A percentile compares a stretch with the other conserved stretches of the same genome.
Evolutionary conservation across 2,797 vertebrate species (phyloP).

Genomic region (Lithobates sylvaticus): DNA sequence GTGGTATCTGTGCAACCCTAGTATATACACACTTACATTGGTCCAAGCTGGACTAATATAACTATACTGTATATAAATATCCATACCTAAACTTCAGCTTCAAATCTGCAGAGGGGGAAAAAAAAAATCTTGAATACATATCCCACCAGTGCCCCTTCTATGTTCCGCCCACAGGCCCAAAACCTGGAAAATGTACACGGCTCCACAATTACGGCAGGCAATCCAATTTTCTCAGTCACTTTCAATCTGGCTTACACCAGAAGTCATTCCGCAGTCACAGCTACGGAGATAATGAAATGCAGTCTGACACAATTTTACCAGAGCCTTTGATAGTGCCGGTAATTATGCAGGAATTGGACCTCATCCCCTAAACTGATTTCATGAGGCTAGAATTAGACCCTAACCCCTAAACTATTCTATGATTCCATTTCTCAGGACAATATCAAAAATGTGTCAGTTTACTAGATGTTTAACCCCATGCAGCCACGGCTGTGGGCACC

Average conservation of each 20-base stretch:
- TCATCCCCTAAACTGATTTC: constrained; percentile 19
- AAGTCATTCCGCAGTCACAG: neutral
- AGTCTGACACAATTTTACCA: constrained; percentile 19
- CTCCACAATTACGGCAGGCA: constrained; percentile 1
- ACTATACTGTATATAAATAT: too few relatives aligned
- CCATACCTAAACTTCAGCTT: too few relatives aligned
- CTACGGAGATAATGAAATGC: neutral
- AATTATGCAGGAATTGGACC: constrained; percentile 40
- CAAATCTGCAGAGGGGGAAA: too few relatives aligned
- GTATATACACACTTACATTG: too few relatives aligned
- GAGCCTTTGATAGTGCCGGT: constrained; percentile 5
- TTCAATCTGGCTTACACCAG: constrained; percentile 9
- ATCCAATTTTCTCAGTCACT: constrained; percentile 8
- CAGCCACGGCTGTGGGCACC: neutral
- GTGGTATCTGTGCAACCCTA: too few relatives aligned
- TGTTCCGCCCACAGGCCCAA: neutral
- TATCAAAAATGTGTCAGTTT: constrained; percentile 4
- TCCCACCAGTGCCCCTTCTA: neutral
- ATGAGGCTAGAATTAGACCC: constrained; percentile 20
- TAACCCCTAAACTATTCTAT: constrained; percentile 6
- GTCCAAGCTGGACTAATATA: too few relatives aligned
- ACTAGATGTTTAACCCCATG: neutral
- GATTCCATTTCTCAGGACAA: constrained; percentile 2
- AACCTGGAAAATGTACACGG: neutral
- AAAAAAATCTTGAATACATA: neutral